A percentile compares a stretch with the other conserved stretches of the same genome.
phyloP scores from a whole-genome alignment of 2,113 vertebrate genomes.

The Python bivittatus region DNA sequence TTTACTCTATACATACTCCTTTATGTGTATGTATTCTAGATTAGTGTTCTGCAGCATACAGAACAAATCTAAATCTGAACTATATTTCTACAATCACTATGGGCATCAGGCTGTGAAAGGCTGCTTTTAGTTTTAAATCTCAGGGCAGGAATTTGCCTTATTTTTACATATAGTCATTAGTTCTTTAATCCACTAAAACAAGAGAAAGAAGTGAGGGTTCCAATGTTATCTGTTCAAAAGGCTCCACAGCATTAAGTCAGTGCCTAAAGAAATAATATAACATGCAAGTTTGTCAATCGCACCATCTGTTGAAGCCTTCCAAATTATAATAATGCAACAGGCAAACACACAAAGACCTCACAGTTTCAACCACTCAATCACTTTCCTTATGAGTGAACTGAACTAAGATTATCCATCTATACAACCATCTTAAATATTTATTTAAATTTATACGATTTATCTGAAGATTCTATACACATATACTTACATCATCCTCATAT shows the following conservation, averaged over 20 bases:
- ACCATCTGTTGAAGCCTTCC: not conserved
- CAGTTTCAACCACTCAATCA: not conserved
- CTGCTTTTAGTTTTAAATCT: not conserved
- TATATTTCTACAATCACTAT: not conserved
- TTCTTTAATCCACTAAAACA: not conserved
- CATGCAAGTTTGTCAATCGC: not conserved
- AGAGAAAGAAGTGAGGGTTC: not conserved
- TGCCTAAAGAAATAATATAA: not conserved
- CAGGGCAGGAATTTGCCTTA: not conserved
- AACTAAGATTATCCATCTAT: not conserved
- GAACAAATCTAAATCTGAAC: not conserved
- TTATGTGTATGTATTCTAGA: not conserved
- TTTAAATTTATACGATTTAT: not conserved
- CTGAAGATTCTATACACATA: not conserved
- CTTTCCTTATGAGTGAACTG: not conserved
- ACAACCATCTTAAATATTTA: not conserved
- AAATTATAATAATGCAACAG: not conserved
- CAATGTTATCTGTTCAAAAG: not conserved
- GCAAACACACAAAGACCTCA: not conserved
- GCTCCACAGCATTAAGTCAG: not conserved
- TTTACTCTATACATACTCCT: not conserved
- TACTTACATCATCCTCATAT: slow-evolving; percentile 97
- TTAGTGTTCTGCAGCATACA: not conserved
- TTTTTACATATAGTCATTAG: not conserved
- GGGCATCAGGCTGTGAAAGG: not conserved